phyloP scores from a whole-genome alignment of 2,888 invertebrate species.

The Adineta ricciae region DNA sequence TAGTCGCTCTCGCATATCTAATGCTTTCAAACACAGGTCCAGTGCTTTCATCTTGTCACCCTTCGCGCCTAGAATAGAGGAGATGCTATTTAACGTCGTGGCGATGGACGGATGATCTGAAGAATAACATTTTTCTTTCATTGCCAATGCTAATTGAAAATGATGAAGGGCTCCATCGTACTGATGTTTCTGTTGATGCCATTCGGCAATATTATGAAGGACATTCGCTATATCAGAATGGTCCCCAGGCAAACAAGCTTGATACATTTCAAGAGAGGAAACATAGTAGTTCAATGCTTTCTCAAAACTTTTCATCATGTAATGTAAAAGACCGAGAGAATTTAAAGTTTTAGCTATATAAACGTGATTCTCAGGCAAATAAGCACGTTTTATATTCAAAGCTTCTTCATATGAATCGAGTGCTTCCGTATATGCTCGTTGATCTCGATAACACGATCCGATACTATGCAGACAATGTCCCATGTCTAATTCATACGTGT shows the following conservation, averaged over 20 bases:
- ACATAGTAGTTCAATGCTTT: background rate
- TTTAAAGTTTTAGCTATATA: background rate
- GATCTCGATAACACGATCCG: background rate
- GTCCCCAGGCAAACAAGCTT: background rate
- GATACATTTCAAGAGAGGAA: background rate
- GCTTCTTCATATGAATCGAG: background rate
- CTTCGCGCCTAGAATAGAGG: background rate
- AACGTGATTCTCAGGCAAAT: background rate
- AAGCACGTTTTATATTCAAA: background rate
- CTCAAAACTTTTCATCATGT: background rate
- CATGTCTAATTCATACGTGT: background rate
- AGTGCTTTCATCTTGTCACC: background rate
- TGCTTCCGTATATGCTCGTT: background rate
- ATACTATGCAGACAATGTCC: background rate
- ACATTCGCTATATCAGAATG: too few species aligned
- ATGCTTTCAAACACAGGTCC: too few species aligned
- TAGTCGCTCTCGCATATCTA: background rate
- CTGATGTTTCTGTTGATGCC: too few species aligned
- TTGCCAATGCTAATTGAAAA: background rate
- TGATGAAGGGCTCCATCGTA: too few species aligned
- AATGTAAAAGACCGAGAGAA: background rate
- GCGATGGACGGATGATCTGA: too few species aligned
- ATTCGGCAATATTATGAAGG: too few species aligned
- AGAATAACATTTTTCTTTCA: background rate
- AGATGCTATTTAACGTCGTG: background rate